Conservation (phyloP, 2,797 vertebrate species). For the Synaphobranchus kaupii region DNA sequence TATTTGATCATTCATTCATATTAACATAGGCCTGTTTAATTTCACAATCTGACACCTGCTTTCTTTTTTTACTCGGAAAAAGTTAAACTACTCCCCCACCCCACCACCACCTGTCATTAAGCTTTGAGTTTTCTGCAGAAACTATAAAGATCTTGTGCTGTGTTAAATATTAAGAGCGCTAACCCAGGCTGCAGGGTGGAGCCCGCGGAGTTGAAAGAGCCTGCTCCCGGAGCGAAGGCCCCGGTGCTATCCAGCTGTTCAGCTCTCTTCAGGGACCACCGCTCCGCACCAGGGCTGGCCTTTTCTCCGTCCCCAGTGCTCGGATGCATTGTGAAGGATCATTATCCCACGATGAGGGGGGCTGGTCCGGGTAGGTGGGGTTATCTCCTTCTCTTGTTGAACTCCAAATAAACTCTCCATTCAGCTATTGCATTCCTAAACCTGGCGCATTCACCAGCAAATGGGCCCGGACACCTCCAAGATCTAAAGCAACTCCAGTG, state of each 20-base stretch:
- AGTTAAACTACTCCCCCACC: neutral
- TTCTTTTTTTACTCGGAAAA: neutral
- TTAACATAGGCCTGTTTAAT: neutral
- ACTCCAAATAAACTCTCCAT: slow-evolving; percentile 75
- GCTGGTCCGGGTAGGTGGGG: slow-evolving; percentile 38
- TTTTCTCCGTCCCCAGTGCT: slow-evolving; percentile 59
- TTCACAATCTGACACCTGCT: neutral
- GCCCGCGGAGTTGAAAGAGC: slow-evolving; percentile 80
- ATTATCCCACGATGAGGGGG: slow-evolving; percentile 69
- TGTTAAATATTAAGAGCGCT: slow-evolving; percentile 84
- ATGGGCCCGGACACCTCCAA: slow-evolving; percentile 77
- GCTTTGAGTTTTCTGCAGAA: slow-evolving; percentile 80
- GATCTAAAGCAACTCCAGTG: slow-evolving; percentile 80
- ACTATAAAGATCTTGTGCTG: slow-evolving; percentile 63
- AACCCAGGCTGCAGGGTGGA: slow-evolving; percentile 78
- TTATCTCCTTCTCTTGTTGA: slow-evolving; percentile 64
- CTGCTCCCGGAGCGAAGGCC: slow-evolving; percentile 73
- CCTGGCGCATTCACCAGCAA: slow-evolving; percentile 73
- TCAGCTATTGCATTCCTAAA: slow-evolving; percentile 72
- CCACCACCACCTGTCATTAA: slow-evolving; percentile 27
- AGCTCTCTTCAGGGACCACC: slow-evolving; percentile 70
- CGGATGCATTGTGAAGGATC: slow-evolving; percentile 56
- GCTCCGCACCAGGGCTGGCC: slow-evolving; percentile 67
- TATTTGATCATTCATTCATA: neutral
- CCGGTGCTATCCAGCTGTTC: slow-evolving; percentile 73